Evolutionary conservation across 37 sponge, comb jelly and placozoan species (phyloP), one percentile per base, ranked within the genome.

Genomic region (Geodia barretti): DNA sequence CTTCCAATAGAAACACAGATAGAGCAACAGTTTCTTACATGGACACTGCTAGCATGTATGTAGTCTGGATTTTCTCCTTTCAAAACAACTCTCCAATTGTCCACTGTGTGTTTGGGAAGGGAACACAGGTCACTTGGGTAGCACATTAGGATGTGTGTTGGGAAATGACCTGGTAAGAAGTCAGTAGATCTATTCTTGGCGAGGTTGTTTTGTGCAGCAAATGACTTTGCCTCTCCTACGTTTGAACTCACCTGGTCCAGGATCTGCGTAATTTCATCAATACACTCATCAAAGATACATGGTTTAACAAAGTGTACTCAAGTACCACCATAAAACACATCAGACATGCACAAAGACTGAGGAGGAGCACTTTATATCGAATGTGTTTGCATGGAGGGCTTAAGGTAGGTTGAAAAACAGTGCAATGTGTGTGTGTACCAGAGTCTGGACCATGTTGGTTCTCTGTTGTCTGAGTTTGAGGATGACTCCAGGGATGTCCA

Each of bases 11-110:
- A 4, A 17, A 39, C 2, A 29, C 54, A 77, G 24, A n/a, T n/a
- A 26, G 26, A 68, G 23, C 5, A n/a, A 5, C 23, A 30, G 20
- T 21, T 47, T 62, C 80, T 79, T 64, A 86, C 87, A 79, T 86
- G 74, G 24, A 64, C 47, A 79, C 54, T 79, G 23, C 75, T 41
- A 65, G 87, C 87, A 79, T 86, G 61, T 26, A 86, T 86, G 39
- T 86, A 86, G 37, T 80, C 61, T 0, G 54, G 28, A 1, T 41
- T 31, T 41, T 29, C 68, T 67, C 32, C 54, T 28, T 79, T 41
- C 3, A 82, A 58, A 17, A 82, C 64, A n/a, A 82, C 83, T 74
- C 83, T 39, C 39, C 36, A 31, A 3, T 39, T 60, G 30, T 82
- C 75, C 24, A 24, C 83, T 73, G 62, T 0, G 35, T 20, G 1